Evolutionary conservation across 92 coral and sea anemone species (phyloP).

Genomic region (Parazoanthus darwini): DNA sequence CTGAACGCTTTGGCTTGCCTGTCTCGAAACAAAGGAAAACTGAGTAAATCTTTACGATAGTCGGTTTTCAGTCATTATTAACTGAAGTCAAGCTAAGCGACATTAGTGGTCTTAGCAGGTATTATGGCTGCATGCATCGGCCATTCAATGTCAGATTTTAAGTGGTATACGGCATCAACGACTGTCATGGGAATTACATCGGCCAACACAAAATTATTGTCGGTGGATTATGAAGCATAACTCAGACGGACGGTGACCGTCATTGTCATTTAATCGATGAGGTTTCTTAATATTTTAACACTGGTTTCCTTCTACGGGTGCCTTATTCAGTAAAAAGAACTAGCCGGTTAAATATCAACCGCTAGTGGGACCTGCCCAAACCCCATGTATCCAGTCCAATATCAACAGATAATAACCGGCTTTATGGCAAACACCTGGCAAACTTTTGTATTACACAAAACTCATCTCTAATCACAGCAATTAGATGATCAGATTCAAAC

Average conservation of each 20-base stretch:
- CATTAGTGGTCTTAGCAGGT: too few relatives aligned
- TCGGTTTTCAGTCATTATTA: too few relatives aligned
- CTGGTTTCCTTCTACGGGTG: not conserved
- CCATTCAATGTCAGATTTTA: not conserved
- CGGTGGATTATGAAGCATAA: not conserved
- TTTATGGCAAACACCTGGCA: constrained; percentile 29
- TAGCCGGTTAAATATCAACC: not conserved
- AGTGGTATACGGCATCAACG: not conserved
- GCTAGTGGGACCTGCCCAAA: not conserved
- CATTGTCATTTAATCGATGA: not conserved
- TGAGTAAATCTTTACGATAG: too few relatives aligned
- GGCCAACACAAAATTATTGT: not conserved
- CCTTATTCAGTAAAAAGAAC: not conserved
- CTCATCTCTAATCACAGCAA: not conserved
- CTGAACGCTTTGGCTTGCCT: too few relatives aligned
- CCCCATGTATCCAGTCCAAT: constrained; percentile 25
- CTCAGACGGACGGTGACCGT: not conserved
- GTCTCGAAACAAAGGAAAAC: too few relatives aligned
- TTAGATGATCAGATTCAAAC: constrained; percentile 12
- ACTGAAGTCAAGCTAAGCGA: too few relatives aligned
- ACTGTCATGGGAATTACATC: not conserved
- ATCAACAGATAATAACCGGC: not conserved
- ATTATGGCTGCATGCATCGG: not conserved
- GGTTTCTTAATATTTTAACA: not conserved
- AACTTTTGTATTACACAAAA: constrained; percentile 7